phyloP scores from a whole-genome alignment of 2,113 vertebrate genomes.

The Forbesichthys papilliferus region DNA sequence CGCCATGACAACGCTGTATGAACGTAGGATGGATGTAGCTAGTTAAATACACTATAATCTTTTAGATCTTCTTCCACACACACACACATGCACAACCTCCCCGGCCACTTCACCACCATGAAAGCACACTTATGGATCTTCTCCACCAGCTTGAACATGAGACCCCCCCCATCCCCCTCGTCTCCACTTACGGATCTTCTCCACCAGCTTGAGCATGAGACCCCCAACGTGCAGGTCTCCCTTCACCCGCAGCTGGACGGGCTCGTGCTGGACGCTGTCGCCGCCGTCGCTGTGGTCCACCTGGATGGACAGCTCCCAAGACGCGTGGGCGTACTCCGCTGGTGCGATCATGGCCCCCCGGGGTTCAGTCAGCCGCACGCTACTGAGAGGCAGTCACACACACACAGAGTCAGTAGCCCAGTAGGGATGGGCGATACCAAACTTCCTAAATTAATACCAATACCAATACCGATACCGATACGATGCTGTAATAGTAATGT shows the following conservation, averaged over 20 bases:
- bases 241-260: constrained; percentile 78
- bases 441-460: too few relatives aligned
- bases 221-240: constrained; percentile 94
- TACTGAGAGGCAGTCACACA: too few relatives aligned
- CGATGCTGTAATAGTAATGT: too few relatives aligned
- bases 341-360: constrained; percentile 78
- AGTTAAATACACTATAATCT: too few relatives aligned
- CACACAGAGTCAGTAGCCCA: too few relatives aligned
- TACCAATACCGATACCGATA: too few relatives aligned
- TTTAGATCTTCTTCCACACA: constrained; percentile 10
- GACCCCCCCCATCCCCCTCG: constrained; percentile 73
- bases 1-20: too few relatives aligned
- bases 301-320: constrained; percentile 87
- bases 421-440: too few relatives aligned
- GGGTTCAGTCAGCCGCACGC: not conserved
- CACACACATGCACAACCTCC: too few relatives aligned
- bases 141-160: constrained; percentile 96
- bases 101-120: too few relatives aligned
- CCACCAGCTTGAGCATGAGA: constrained; percentile 94
- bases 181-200: constrained; percentile 87
- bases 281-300: constrained; percentile 81
- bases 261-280: constrained; percentile 65
- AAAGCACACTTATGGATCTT: constrained; percentile 84
- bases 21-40: too few relatives aligned
- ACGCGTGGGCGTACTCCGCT: constrained; percentile 77